Percentiles rank a stretch among this genome's conserved stretches.
phyloP scores from a whole-genome alignment of 2,797 vertebrate species.

The Molothrus aeneus region DNA sequence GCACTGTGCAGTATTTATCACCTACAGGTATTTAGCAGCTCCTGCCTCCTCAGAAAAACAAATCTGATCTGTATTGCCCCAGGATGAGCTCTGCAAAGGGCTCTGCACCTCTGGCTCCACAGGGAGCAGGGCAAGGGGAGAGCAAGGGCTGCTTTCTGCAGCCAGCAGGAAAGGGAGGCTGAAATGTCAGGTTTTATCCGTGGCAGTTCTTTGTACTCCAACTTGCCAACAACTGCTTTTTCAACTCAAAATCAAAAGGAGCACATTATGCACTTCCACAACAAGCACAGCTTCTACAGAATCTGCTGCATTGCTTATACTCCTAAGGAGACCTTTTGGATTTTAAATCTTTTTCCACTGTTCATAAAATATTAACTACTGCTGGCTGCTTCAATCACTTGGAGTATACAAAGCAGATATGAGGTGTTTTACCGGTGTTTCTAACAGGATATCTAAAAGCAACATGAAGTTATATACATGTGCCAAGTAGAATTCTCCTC shows the following conservation, averaged over 20 bases:
- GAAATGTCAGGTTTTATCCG: background rate
- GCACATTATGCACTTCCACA: background rate
- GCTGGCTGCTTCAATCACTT: background rate
- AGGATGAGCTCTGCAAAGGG: background rate
- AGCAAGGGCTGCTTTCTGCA: background rate
- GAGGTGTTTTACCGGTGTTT: rapidly evolving
- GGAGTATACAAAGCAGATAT: background rate
- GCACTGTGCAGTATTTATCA: background rate
- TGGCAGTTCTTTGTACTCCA: background rate
- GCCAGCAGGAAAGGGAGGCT: background rate
- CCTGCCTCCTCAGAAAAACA: background rate
- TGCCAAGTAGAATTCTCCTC: background rate
- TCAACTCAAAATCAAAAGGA: background rate
- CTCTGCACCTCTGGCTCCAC: background rate
- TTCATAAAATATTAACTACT: background rate
- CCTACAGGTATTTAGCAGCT: background rate
- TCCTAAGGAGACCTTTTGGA: background rate
- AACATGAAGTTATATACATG: background rate
- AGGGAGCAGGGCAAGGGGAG: background rate
- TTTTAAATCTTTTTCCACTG: background rate
- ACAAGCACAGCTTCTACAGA: background rate
- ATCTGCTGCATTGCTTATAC: background rate
- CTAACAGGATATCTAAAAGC: background rate
- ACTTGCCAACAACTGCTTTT: background rate
- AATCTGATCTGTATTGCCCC: background rate